A percentile compares a stretch with the other conserved stretches of the same genome.
These are phyloP conservation scores for Netelia melanura DNA, from an alignment of 2,888 invertebrate genomes.

Conservation along the genomic window DNA sequence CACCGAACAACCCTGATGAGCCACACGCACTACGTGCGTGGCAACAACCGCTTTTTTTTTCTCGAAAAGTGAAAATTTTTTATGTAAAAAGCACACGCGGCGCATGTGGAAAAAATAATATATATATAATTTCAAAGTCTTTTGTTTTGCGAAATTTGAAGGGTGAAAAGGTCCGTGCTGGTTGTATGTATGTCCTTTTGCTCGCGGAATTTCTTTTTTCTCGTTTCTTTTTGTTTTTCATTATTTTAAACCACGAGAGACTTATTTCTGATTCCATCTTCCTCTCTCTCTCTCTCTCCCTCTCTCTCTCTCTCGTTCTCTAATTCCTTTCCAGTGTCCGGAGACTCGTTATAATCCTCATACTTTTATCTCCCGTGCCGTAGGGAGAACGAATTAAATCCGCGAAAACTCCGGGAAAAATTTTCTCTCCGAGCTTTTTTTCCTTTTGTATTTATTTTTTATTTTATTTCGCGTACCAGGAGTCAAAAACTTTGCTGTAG, in stretches of 20 bases:
- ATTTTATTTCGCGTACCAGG: neutral
- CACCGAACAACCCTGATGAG: slow-evolving; percentile 35
- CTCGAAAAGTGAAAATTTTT: no score
- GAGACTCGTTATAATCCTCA: slow-evolving; percentile 62
- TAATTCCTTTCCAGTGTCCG: slow-evolving; percentile 56
- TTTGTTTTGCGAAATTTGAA: no score
- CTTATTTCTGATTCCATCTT: slow-evolving; percentile 22
- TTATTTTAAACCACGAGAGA: slow-evolving; percentile 25
- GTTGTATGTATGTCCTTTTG: neutral
- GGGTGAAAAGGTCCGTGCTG: slow-evolving; percentile 13
- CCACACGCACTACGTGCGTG: neutral
- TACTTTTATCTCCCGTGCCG: slow-evolving; percentile 62
- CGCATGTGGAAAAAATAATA: no score
- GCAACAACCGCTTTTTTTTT: no score
- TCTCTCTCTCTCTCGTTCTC: slow-evolving; percentile 33
- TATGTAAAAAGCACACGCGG: no score
- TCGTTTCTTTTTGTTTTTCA: neutral
- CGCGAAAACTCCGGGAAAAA: slow-evolving; percentile 16
- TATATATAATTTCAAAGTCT: no score
- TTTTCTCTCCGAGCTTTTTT: slow-evolving; percentile 15
- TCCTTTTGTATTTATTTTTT: no score
- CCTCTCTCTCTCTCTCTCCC: slow-evolving; percentile 6
- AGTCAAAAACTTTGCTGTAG: slow-evolving; percentile 33
- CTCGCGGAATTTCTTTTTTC: neutral
- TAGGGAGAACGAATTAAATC: slow-evolving; percentile 40